Evolutionary conservation across 2,888 invertebrate species (phyloP).

Genomic region (Thymelicus lineola): DNA sequence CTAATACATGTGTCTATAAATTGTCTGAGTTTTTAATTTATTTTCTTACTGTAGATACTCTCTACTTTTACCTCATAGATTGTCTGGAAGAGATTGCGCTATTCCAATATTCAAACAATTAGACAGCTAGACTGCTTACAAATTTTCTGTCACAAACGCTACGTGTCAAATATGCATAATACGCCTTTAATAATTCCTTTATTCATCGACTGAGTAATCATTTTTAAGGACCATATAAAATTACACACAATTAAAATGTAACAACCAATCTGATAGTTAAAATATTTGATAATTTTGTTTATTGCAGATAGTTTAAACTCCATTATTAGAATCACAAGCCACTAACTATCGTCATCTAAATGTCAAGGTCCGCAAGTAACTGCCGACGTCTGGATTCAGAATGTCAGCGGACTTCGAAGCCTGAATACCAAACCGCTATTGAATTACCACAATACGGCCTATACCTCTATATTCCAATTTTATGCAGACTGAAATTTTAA

Average conservation of each 20-base stretch:
- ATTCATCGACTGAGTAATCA: neutral
- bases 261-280: neutral
- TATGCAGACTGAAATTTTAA: slow-evolving; percentile 13
- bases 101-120: no score
- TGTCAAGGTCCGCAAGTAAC: slow-evolving; percentile 72
- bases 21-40: no score
- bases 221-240: neutral
- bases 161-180: no score
- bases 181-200: no score
- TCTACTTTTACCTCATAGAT: no score
- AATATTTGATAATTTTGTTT: slow-evolving; percentile 20
- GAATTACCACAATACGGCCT: slow-evolving; percentile 38
- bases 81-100: no score
- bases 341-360: slow-evolving; percentile 67
- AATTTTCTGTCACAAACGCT: no score
- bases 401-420: slow-evolving; percentile 61
- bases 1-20: no score
- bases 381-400: slow-evolving; percentile 58
- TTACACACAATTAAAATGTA: neutral
- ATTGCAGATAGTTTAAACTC: slow-evolving; percentile 20
- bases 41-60: no score
- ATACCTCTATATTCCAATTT: slow-evolving; percentile 12
- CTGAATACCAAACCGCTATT: slow-evolving; percentile 47
- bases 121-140: no score
- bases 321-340: slow-evolving; percentile 44